Conservation (phyloP, 2,797 vertebrate genomes). For the Euphonia xanthogaster region DNA sequence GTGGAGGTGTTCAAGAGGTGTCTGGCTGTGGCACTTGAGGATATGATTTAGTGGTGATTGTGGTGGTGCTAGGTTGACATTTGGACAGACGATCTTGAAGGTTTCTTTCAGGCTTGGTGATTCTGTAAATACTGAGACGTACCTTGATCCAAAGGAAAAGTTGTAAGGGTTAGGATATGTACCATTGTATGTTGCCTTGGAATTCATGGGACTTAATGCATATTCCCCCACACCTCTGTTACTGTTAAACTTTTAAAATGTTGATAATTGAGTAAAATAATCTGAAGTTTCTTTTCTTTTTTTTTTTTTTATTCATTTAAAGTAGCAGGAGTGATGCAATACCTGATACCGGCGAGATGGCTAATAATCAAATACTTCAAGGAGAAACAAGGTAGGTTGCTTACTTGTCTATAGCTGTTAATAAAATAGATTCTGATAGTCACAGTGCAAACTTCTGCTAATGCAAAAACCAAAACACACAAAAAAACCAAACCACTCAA, state of each 20-base stretch:
- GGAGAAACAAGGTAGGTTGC: conserved; percentile 74
- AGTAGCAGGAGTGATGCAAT: conserved; percentile 75
- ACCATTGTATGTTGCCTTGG: background rate
- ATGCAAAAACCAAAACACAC: background rate
- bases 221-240: rapidly evolving
- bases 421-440: background rate
- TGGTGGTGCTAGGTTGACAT: background rate
- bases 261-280: background rate
- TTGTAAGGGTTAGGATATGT: background rate
- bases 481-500: rapidly evolving
- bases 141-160: background rate
- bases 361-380: conserved; percentile 68
- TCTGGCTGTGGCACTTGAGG: background rate
- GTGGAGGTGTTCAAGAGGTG: background rate
- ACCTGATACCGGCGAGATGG: conserved; percentile 64
- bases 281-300: background rate
- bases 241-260: background rate
- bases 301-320: background rate
- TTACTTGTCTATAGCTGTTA: background rate
- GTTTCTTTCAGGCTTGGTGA: background rate
- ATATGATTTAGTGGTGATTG: background rate
- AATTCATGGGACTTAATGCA: background rate
- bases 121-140: background rate
- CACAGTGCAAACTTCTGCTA: background rate
- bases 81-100: background rate